Evolutionary conservation across 2,113 vertebrate species (phyloP).

Genomic region (Alexandromys fortis): DNA sequence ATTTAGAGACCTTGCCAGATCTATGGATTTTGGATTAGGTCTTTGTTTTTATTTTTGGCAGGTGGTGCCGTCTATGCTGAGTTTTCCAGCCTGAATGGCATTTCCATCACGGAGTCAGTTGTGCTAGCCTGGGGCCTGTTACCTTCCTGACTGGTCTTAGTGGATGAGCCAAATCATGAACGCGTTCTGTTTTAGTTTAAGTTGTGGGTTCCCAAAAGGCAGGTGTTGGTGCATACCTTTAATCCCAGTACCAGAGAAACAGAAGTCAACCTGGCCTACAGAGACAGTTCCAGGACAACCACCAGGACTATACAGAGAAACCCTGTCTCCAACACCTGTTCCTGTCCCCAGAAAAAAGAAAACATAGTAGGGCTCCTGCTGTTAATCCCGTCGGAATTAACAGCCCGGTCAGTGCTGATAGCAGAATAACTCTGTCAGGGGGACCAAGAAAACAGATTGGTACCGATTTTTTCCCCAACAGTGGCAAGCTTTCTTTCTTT

Average conservation of each 20-base stretch:
- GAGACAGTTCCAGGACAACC: background rate
- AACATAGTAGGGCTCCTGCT: no score
- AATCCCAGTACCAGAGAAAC: background rate
- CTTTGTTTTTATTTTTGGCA: background rate
- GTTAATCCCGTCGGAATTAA: no score
- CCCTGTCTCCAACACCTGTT: background rate
- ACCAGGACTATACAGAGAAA: background rate
- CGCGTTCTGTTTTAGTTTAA: background rate
- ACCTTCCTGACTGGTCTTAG: background rate
- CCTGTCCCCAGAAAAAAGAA: no score
- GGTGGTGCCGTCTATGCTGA: background rate
- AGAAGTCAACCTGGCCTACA: background rate
- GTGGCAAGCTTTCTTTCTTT: no score
- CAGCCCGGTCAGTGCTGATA: no score
- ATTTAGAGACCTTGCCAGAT: background rate
- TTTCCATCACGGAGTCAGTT: background rate
- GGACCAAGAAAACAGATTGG: no score
- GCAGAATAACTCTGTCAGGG: no score
- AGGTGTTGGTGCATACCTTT: background rate
- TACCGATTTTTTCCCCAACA: no score
- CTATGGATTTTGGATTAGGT: background rate
- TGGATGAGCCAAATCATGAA: background rate
- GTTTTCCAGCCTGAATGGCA: background rate
- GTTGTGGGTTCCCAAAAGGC: background rate
- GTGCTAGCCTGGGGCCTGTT: background rate